Evolutionary conservation across 2,113 vertebrate species (phyloP), one percentile per base, ranked within the genome.

Genomic region (Sardina pilchardus): DNA sequence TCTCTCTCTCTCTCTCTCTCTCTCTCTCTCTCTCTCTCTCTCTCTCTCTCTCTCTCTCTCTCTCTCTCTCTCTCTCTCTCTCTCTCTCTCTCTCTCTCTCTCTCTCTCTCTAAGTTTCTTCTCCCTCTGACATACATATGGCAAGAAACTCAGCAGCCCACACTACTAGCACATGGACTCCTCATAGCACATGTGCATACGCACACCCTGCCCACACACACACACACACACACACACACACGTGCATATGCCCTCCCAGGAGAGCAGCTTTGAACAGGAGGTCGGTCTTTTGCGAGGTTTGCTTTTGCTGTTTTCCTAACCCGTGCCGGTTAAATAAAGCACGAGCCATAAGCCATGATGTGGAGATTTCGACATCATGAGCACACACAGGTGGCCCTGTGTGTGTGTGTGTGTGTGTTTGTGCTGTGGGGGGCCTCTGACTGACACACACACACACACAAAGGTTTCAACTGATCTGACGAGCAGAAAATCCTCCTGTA

Each of bases 101-200:
- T 87, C 82, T 84, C 81, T 83, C 59, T 82, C 53, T n/a, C 82
- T 21, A 17, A 19, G 4, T 56, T 26, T 71, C 63, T 71, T 30
- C 42, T 30, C 42, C 71, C 87, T 86, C 88, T 94, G 86, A 91
- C 91, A 90, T 92, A 93, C 93, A 63, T 85, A 87, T 83, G 86
- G 89, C 81, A 83, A 56, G n/a, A 17, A 16, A 83, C 26, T 21
- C 82, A 17, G 47, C 34, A 34, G 26, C 30, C 67, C 71, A 63
- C 82, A 82, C 42, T 39, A 82, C 48, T 39, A 4, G 45, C 10
- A 59, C 24, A 63, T 36, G 42, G 39, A 71, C 82, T 36, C 10
- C 34, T 43, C 14, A 45, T 24, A 44, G 34, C 12, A 21, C 48
- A 48, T 30, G 63, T 36, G 47, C 78, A 53, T 19, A 53, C 0